Evolutionary conservation across 2,113 vertebrate genomes (phyloP).

Genomic region (Nansenia antarctica): DNA sequence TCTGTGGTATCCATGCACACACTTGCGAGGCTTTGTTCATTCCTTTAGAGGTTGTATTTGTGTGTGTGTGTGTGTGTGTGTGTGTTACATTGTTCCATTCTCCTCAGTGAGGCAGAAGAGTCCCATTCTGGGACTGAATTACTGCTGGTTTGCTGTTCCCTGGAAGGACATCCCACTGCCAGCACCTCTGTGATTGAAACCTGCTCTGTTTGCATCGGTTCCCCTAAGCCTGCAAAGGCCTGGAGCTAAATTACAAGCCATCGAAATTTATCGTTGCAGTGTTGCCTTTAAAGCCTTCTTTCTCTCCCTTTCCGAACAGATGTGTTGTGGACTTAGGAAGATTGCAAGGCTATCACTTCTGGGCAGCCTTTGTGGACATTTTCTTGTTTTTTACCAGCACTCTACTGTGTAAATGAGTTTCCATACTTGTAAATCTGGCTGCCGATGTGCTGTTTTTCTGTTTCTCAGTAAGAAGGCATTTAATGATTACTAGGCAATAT

Average conservation of each 20-base stretch:
- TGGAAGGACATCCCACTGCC: conserved; percentile 9
- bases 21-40: neutral
- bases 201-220: conserved; percentile 29
- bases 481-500: no score
- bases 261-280: conserved; percentile 43
- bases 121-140: conserved; percentile 25
- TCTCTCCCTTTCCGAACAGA: conserved; percentile 14
- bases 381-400: conserved; percentile 15
- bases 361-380: conserved; percentile 21
- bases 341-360: conserved; percentile 40
- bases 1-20: no score
- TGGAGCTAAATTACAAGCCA: conserved; percentile 53
- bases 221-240: neutral
- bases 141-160: conserved; percentile 40
- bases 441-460: neutral
- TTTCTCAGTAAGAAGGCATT: conserved; percentile 3
- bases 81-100: neutral
- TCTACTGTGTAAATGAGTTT: conserved; percentile 34
- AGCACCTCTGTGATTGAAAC: conserved; percentile 44
- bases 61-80: neutral
- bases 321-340: conserved; percentile 26
- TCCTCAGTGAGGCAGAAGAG: no score
- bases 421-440: conserved; percentile 16
- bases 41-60: neutral
- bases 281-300: conserved; percentile 31